These are phyloP conservation scores for Drosophila nebulosa DNA, from an alignment of 1,140 invertebrate species.

Conservation along the genomic window DNA sequence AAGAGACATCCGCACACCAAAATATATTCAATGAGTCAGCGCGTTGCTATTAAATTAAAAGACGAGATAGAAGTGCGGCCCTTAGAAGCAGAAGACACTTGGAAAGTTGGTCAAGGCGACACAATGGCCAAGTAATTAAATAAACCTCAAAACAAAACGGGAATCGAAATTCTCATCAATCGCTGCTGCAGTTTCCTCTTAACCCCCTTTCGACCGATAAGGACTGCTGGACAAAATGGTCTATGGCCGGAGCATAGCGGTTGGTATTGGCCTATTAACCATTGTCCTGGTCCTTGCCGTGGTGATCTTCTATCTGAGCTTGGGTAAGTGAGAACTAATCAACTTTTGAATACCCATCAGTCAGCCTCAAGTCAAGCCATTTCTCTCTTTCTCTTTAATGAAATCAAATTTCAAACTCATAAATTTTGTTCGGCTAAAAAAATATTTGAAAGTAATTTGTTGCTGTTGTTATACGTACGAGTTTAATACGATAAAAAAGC, in stretches of 20 bases:
- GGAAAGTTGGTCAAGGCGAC: conserved; percentile 56
- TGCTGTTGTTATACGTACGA: neutral
- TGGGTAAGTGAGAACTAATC: conserved; percentile 53
- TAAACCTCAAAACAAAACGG: conserved; percentile 23
- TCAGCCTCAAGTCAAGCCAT: neutral
- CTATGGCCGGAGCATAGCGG: conserved; percentile 71
- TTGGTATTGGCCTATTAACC: conserved; percentile 60
- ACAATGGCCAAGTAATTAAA: conserved; percentile 63
- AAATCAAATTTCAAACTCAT: conserved; percentile 48
- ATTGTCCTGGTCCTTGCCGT: conserved; percentile 58
- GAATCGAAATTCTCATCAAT: conserved; percentile 14
- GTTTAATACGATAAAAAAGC: conserved; percentile 49
- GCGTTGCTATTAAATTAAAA: conserved; percentile 10
- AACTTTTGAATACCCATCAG: neutral
- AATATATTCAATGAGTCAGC: conserved; percentile 43
- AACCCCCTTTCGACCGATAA: neutral
- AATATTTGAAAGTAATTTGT: conserved; percentile 71
- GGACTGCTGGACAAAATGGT: conserved; percentile 50
- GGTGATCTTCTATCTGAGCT: conserved; percentile 67
- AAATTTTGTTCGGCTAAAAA: conserved; percentile 49
- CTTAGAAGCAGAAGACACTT: conserved; percentile 22
- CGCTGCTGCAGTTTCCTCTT: neutral
- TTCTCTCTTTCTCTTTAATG: neutral
- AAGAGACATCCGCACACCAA: conserved; percentile 3
- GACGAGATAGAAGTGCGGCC: conserved; percentile 30